Percentiles rank a stretch among this genome's conserved stretches.
phyloP scores from a whole-genome alignment of 2,113 vertebrate genomes.

The Hemicordylus capensis region DNA sequence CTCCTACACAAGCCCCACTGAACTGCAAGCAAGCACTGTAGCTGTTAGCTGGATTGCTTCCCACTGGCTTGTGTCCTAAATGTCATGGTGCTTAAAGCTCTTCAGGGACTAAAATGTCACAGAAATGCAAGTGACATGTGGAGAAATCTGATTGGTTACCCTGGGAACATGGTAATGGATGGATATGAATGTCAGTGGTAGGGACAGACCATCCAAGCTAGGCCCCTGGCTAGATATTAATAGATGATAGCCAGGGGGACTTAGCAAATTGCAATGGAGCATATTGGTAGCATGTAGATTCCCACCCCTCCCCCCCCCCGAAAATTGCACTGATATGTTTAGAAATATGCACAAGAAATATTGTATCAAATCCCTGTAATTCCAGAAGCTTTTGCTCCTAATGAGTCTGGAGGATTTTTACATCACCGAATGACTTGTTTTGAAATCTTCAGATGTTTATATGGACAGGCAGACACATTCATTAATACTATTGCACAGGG shows the following conservation, averaged over 20 bases:
- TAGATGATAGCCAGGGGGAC: neutral
- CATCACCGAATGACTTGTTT: neutral
- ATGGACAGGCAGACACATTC: neutral
- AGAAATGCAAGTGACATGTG: slow-evolving; percentile 53
- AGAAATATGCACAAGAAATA: neutral
- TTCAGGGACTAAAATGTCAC: slow-evolving; percentile 59
- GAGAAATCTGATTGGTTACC: slow-evolving; percentile 54
- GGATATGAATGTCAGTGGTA: slow-evolving; percentile 55
- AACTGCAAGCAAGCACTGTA: neutral
- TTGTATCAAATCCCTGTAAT: neutral
- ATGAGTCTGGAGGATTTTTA: neutral
- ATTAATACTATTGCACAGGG: neutral
- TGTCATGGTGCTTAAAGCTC: slow-evolving; percentile 45
- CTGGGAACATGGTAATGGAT: slow-evolving; percentile 58
- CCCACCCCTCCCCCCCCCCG: no score
- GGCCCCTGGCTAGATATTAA: slow-evolving; percentile 55
- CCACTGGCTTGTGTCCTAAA: slow-evolving; percentile 29
- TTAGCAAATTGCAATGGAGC: slow-evolving; percentile 19
- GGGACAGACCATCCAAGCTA: slow-evolving; percentile 54
- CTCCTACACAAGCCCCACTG: neutral
- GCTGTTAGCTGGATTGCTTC: neutral
- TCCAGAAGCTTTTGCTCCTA: neutral
- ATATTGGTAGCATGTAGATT: neutral
- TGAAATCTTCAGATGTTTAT: slow-evolving; percentile 18
- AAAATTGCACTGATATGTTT: neutral